These are phyloP conservation scores for Coracopsis vasa DNA, from an alignment of 2,113 vertebrate genomes.

Conservation along the genomic window DNA sequence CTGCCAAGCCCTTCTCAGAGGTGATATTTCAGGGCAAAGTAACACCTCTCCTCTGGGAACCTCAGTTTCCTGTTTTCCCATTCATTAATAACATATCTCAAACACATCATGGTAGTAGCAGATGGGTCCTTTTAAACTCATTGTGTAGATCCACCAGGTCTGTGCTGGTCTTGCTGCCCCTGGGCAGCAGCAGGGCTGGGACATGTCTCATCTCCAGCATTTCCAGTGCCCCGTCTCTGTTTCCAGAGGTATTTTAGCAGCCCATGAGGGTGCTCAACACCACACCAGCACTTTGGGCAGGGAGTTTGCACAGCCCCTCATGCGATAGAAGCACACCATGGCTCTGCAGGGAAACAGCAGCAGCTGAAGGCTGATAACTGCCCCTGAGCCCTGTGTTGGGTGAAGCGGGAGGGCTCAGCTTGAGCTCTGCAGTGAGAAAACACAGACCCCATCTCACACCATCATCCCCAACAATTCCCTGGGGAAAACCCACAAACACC, in stretches of 20 bases:
- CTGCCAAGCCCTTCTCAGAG: background rate
- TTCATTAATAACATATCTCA: rapidly evolving
- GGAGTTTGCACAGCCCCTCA: too few species aligned
- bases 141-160: background rate
- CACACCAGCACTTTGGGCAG: background rate
- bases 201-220: rapidly evolving
- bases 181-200: background rate
- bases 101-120: rapidly evolving
- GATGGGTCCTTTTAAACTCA: background rate
- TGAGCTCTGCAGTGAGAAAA: background rate
- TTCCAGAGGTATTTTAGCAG: background rate
- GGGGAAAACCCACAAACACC: background rate
- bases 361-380: rapidly evolving
- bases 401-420: rapidly evolving
- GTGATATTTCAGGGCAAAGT: background rate
- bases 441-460: background rate
- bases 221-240: background rate
- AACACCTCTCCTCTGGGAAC: background rate
- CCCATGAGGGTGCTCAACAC: background rate
- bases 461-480: background rate
- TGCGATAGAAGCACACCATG: rapidly evolving
- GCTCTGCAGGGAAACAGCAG: background rate
- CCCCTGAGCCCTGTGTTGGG: background rate
- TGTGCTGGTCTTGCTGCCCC: background rate
- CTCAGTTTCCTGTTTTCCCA: background rate